phyloP scores from a whole-genome alignment of 2,888 invertebrate genomes.

The Meiosimyza platycephala region DNA sequence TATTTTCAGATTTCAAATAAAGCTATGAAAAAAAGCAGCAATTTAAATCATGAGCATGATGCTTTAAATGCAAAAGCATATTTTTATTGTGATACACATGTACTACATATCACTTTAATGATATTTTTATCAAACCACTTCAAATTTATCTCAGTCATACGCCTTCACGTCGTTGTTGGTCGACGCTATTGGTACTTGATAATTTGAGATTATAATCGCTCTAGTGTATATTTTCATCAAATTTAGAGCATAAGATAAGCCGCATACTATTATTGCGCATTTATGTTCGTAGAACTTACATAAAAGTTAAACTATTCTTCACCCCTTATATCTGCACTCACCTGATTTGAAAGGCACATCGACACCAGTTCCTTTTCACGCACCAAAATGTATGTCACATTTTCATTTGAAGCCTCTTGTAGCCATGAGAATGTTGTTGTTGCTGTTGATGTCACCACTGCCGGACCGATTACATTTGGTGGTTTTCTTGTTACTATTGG shows the following conservation, averaged over 20 bases:
- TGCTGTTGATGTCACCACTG: neutral
- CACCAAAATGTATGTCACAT: conserved; percentile 37
- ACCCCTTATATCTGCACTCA: conserved; percentile 44
- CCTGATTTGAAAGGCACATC: conserved; percentile 60
- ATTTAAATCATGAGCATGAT: neutral
- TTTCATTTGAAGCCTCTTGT: conserved; percentile 11
- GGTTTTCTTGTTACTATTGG: conserved; percentile 4
- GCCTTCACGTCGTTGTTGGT: too few relatives aligned
- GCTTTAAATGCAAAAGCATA: too few relatives aligned
- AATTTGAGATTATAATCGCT: neutral
- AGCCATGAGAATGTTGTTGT: conserved; percentile 22
- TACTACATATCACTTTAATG: too few relatives aligned
- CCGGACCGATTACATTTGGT: neutral
- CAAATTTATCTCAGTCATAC: too few relatives aligned
- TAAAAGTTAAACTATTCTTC: neutral
- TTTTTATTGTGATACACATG: too few relatives aligned
- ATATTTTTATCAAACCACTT: too few relatives aligned
- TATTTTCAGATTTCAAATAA: neutral
- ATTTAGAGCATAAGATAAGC: neutral
- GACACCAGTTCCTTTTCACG: conserved; percentile 45
- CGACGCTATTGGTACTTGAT: too few relatives aligned
- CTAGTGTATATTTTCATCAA: neutral
- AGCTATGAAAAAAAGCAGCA: neutral
- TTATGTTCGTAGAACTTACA: neutral
- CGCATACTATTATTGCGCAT: neutral